phyloP scores from a whole-genome alignment of 1,140 invertebrate species.

The Drosophila aff. region DNA sequence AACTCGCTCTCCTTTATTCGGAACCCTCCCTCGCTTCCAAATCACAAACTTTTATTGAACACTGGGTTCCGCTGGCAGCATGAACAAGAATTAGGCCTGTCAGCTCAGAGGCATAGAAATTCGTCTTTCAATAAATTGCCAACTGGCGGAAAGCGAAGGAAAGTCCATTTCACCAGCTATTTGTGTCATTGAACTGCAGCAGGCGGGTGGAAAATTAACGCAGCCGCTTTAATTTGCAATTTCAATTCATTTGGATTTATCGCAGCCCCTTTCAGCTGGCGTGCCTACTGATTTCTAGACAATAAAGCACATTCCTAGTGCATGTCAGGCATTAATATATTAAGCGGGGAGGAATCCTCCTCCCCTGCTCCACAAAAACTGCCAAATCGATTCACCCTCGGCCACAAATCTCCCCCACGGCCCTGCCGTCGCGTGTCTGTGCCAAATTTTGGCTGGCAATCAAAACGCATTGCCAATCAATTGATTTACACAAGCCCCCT shows the following conservation, averaged over 20 bases:
- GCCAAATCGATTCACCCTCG: constrained; percentile 46
- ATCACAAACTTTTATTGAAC: constrained; percentile 34
- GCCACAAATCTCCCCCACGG: constrained; percentile 13
- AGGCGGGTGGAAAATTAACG: constrained; percentile 46
- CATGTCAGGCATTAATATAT: constrained; percentile 73
- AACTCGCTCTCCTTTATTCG: constrained; percentile 1
- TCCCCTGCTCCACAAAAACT: constrained; percentile 4
- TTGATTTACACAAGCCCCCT: constrained; percentile 68
- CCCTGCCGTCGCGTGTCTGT: constrained; percentile 55
- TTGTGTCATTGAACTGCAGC: constrained; percentile 42
- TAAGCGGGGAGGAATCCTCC: constrained; percentile 33
- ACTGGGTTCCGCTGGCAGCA: constrained; percentile 4
- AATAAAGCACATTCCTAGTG: constrained; percentile 65
- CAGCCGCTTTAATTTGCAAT: constrained; percentile 62
- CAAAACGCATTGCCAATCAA: constrained; percentile 81
- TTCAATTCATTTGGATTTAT: constrained; percentile 50
- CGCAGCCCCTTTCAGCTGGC: constrained; percentile 1
- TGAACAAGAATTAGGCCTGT: constrained; percentile 34
- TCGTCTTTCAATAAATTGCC: constrained; percentile 47
- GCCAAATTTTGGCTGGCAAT: constrained; percentile 70
- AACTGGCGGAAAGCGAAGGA: constrained; percentile 1
- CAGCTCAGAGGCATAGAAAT: constrained; percentile 26
- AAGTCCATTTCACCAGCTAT: constrained; percentile 1
- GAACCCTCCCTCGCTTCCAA: background rate
- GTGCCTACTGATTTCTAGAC: constrained; percentile 47